Percentiles rank a stretch among this genome's conserved stretches.
These are phyloP conservation scores for Monodelphis domestica DNA, from an alignment of 2,797 vertebrate genomes.

Conservation along the genomic window DNA sequence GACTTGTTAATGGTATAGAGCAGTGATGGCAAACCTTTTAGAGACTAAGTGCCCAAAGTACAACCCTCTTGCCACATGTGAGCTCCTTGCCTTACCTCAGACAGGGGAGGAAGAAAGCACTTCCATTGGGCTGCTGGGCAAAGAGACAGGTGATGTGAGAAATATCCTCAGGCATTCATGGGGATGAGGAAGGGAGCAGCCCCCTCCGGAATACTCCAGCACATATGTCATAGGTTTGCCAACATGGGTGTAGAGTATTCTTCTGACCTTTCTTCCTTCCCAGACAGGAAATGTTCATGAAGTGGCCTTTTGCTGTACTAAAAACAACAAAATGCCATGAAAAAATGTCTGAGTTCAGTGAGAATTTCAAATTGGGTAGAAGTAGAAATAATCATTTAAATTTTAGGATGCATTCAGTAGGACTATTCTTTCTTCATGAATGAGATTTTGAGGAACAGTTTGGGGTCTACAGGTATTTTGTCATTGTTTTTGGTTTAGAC, in stretches of 20 bases:
- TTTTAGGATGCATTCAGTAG: background rate
- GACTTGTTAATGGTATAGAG: background rate
- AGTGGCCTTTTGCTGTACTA: background rate
- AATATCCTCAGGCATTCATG: too few species aligned
- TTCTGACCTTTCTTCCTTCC: background rate
- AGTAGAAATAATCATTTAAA: background rate
- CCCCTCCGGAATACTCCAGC: too few species aligned
- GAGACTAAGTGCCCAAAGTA: too few species aligned
- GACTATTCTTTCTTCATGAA: background rate
- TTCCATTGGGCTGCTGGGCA: too few species aligned
- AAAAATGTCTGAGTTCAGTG: background rate
- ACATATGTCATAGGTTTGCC: too few species aligned
- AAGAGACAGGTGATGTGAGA: too few species aligned
- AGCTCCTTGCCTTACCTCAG: too few species aligned
- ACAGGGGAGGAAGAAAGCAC: too few species aligned
- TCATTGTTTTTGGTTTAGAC: background rate
- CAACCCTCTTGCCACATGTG: too few species aligned
- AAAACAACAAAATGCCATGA: background rate
- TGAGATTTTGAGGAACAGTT: background rate
- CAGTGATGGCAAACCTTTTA: too few species aligned
- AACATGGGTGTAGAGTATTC: background rate
- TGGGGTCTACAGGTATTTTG: background rate
- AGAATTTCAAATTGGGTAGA: background rate
- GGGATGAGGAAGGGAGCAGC: too few species aligned
- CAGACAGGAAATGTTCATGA: background rate